phyloP scores from a whole-genome alignment of 2,797 vertebrate genomes.

The Sebastes minor region DNA sequence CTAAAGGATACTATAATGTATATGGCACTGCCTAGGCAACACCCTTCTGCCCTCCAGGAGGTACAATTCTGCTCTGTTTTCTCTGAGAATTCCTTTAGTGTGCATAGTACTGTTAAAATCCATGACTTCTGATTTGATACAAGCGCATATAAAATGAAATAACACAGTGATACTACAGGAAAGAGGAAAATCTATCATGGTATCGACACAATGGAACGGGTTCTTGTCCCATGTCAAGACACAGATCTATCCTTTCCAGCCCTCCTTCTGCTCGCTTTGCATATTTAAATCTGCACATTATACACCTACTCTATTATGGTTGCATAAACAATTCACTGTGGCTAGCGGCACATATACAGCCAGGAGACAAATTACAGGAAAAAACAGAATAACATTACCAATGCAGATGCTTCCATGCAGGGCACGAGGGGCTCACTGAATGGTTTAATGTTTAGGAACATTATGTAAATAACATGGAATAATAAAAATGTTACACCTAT shows the following conservation, averaged over 20 bases:
- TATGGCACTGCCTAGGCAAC: background rate
- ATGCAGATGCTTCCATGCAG: background rate
- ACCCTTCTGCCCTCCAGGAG: background rate
- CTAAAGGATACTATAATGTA: background rate
- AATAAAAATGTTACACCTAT: background rate
- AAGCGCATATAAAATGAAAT: background rate
- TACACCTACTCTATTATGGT: background rate
- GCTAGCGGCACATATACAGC: background rate
- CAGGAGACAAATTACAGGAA: background rate
- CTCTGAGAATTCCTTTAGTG: background rate
- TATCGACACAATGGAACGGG: background rate
- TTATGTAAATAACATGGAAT: no score
- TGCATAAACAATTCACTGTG: background rate
- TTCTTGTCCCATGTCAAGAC: background rate
- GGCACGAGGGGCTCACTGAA: background rate
- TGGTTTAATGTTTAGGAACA: background rate
- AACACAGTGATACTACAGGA: background rate
- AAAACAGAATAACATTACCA: background rate
- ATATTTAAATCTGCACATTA: background rate
- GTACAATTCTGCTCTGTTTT: background rate
- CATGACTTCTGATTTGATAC: background rate
- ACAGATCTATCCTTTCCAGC: background rate
- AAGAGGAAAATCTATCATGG: background rate
- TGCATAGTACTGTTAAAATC: background rate
- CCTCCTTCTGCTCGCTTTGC: background rate